Base-by-base conservation (phyloP, 2,113 vertebrate genomes). In the Zapornia atra region DNA sequence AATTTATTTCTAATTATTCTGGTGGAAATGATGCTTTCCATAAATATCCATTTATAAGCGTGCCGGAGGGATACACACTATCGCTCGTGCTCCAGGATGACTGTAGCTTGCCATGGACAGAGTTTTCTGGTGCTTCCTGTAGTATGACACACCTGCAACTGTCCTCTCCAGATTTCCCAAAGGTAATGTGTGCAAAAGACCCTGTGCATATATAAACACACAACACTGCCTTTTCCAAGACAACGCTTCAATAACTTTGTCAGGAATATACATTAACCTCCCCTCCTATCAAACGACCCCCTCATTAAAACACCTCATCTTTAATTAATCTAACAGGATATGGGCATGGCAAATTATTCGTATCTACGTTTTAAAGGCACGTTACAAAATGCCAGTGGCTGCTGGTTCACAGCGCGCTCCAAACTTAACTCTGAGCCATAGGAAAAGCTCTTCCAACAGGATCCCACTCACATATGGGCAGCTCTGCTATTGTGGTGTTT, bases 371-470 rank as follows among this genome's bases (percentile, higher is more conserved):
- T 60, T n/a, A 71, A 78, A 84, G 57, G 63, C 72, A 69, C 5
- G 8, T 50, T 50, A 61, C 21, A 61, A 82, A 75, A 18, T 19
- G 57, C n/a, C 28, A 63, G 28, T 24, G 26, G 6, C 28, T 38
- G 77, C 65, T 70, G 78, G 57, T 10, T 70, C 42, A 25, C 42
- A 10, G 1, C 15, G 29, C 51, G 38, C 68, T 84, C 88, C 88
- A 86, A 94, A 86, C 80, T 40, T 26, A 44, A 86, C 38, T 60
- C 81, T 12, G 48, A 81, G 51, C 79, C 88, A 71, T 82, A 89
- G 89, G 77, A 94, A 82, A 93, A 92, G 78, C 88, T 94, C 92
- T 89, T 91, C 82, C 85, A 92, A 63, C 75, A 19, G 65, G 94
- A 90, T 93, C 91, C 76, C 59, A 12, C 85, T 63, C 80, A 56